Conservation (phyloP, 2,797 vertebrate genomes). For the Semotilus atromaculatus region DNA sequence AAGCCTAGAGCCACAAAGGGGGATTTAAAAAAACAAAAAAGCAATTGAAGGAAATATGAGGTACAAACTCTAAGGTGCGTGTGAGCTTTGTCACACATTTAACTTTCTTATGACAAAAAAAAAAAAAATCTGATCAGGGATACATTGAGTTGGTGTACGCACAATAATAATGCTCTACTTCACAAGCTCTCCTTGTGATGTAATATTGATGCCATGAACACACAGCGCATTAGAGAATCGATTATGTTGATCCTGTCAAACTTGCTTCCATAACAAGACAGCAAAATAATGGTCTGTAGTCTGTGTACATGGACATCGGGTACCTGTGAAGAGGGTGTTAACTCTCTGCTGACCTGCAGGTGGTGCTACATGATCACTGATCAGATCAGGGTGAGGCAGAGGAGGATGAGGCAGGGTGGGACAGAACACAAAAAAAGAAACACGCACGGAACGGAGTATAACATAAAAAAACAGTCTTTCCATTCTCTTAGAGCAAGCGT, state of each 20-base stretch:
- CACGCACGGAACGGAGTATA: not conserved
- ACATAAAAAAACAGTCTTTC: not conserved
- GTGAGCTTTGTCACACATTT: constrained; percentile 27
- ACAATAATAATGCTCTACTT: not conserved
- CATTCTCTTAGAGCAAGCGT: not conserved
- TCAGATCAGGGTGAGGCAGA: constrained; percentile 50
- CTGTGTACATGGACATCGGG: not conserved
- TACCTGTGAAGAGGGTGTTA: constrained; percentile 61
- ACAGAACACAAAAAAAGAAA: not conserved
- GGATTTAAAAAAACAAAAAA: constrained; percentile 49
- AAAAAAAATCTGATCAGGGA: not conserved
- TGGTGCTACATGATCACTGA: constrained; percentile 91
- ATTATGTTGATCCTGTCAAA: not conserved
- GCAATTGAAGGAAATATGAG: constrained; percentile 57
- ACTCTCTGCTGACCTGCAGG: constrained; percentile 87
- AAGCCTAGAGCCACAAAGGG: constrained; percentile 54
- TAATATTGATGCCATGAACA: not conserved
- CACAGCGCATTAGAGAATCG: not conserved
- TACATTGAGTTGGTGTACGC: not conserved
- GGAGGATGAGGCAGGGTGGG: not conserved
- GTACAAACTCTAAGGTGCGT: constrained; percentile 60
- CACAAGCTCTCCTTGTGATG: not conserved
- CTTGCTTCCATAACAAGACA: not conserved
- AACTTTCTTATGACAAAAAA: constrained; percentile 26
- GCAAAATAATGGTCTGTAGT: not conserved